Percentiles rank a stretch among this genome's conserved stretches.
Conservation (phyloP, 2,888 invertebrate species). For the Osmoderma eremita region DNA sequence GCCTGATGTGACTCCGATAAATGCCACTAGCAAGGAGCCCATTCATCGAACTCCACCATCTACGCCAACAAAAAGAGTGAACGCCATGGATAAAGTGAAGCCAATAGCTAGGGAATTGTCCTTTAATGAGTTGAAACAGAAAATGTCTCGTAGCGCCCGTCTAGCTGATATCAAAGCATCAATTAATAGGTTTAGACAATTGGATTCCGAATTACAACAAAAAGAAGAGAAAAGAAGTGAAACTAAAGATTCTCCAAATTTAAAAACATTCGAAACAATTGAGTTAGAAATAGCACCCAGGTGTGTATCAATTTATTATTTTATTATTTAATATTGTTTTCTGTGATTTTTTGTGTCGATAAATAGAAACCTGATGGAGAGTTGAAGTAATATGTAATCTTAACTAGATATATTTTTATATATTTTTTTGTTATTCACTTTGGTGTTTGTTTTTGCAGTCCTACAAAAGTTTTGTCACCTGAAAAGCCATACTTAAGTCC, state of each 20-base stretch:
- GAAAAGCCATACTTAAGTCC: conserved; percentile 67
- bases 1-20: conserved; percentile 8
- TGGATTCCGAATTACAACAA: conserved; percentile 71
- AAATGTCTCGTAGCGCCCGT: conserved; percentile 74
- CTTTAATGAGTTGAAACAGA: conserved; percentile 76
- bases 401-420: no score
- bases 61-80: conserved; percentile 58
- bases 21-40: conserved; percentile 33
- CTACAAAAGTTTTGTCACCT: conserved; percentile 72
- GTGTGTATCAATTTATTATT: conserved; percentile 61
- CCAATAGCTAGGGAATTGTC: conserved; percentile 71
- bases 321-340: conserved; percentile 40
- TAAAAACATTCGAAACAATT: conserved; percentile 77
- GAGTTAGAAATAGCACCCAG: conserved; percentile 81
- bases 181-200: conserved; percentile 73
- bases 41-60: conserved; percentile 53
- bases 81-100: conserved; percentile 64
- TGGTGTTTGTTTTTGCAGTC: conserved; percentile 66
- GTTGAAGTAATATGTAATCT: no score
- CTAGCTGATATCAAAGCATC: conserved; percentile 76
- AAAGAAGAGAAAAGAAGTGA: conserved; percentile 56
- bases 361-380: no score
- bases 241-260: conserved; percentile 64
- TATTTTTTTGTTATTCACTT: no score
- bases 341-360: no score